Evolutionary conservation across 2,113 vertebrate genomes (phyloP).

Genomic region (Aspidoscelis tigris): DNA sequence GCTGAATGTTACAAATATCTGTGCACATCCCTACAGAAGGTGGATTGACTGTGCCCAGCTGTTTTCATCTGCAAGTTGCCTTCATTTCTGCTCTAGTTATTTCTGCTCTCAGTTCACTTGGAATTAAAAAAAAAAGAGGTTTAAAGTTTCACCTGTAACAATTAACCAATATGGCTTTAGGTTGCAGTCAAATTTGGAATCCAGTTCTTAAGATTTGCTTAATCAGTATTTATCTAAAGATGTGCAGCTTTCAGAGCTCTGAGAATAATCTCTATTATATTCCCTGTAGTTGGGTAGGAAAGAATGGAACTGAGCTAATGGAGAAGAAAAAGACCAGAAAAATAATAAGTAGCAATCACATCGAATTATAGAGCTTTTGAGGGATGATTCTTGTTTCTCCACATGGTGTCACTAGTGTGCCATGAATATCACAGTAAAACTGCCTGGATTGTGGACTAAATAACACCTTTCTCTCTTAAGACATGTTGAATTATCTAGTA

Average conservation of each 20-base stretch:
- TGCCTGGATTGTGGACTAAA: background rate
- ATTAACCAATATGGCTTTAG: no score
- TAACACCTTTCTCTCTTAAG: background rate
- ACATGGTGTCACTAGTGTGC: conserved; percentile 38
- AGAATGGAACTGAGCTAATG: no score
- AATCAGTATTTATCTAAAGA: no score
- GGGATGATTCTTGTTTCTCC: background rate
- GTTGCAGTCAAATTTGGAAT: background rate
- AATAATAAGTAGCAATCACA: background rate
- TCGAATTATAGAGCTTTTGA: background rate
- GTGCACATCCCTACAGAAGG: no score
- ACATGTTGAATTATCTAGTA: background rate
- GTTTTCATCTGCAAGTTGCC: no score
- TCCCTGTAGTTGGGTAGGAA: background rate
- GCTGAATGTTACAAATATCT: no score
- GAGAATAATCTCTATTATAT: background rate
- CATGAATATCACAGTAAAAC: conserved; percentile 16
- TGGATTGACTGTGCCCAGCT: no score
- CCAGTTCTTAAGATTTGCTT: no score
- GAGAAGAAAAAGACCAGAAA: background rate
- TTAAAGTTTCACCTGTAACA: no score
- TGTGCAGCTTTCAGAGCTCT: background rate
- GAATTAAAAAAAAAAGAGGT: no score
- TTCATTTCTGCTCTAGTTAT: no score
- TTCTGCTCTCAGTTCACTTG: no score